phyloP scores from a whole-genome alignment of 2,888 invertebrate species.

The Nephrocerus scutellatus region DNA sequence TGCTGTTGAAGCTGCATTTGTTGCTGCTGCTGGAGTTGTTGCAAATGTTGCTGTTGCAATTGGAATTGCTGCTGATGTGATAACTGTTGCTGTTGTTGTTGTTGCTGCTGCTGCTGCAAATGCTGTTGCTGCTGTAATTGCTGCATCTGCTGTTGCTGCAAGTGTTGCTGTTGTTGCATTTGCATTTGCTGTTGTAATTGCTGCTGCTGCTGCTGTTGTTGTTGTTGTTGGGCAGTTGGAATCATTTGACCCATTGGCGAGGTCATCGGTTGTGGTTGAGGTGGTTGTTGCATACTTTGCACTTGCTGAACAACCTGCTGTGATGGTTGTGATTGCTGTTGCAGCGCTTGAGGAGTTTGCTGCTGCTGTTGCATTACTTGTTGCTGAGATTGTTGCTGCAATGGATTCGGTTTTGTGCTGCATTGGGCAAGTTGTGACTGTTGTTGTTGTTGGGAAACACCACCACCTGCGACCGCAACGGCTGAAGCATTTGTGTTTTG shows the following conservation, averaged over 20 bases:
- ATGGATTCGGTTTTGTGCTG: constrained; percentile 27
- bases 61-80: constrained; percentile 20
- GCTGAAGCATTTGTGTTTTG: constrained; percentile 6
- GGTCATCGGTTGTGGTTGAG: constrained; percentile 27
- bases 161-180: constrained; percentile 20
- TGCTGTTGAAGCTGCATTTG: constrained; percentile 20
- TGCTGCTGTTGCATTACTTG: constrained; percentile 19
- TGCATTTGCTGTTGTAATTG: constrained; percentile 16
- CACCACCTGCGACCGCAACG: neutral
- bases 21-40: constrained; percentile 29
- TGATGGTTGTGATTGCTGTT: constrained; percentile 17
- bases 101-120: constrained; percentile 8
- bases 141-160: constrained; percentile 8
- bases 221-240: constrained; percentile 17
- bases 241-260: too few relatives aligned
- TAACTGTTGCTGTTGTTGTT: constrained; percentile 8
- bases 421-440: constrained; percentile 27
- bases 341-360: constrained; percentile 12
- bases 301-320: constrained; percentile 27
- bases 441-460: constrained; percentile 16
- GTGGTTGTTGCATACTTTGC: constrained; percentile 28
- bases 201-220: constrained; percentile 20
- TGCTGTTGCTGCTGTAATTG: constrained; percentile 11
- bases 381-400: constrained; percentile 18
- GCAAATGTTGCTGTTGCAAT: constrained; percentile 26